A percentile compares a stretch with the other conserved stretches of the same genome.
Evolutionary conservation across 2,888 invertebrate species (phyloP).

Genomic region (Eudemis profundana): DNA sequence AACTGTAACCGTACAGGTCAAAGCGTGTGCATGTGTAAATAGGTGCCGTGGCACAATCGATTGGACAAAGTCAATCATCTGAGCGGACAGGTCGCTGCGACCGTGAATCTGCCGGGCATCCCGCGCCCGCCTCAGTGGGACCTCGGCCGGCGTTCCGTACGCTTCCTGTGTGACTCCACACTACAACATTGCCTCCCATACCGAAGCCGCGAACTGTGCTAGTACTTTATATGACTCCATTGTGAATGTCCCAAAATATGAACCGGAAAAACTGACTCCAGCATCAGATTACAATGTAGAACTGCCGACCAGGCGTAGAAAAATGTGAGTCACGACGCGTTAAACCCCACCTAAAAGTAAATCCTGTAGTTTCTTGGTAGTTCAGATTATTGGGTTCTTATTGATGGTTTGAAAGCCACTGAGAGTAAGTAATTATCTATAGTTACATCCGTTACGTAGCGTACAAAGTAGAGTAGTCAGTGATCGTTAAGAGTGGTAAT

Average conservation of each 20-base stretch:
- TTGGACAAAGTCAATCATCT: constrained; percentile 81
- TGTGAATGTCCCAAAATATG: constrained; percentile 54
- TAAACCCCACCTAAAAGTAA: neutral
- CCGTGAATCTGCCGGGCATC: constrained; percentile 76
- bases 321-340: constrained; percentile 74
- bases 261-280: constrained; percentile 57
- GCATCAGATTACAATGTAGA: constrained; percentile 77
- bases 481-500: neutral
- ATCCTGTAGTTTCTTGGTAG: constrained; percentile 14
- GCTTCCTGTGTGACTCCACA: constrained; percentile 62
- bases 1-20: constrained; percentile 45
- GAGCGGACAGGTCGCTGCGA: constrained; percentile 76
- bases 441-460: neutral
- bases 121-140: constrained; percentile 68
- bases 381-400: constrained; percentile 4
- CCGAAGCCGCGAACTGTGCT: constrained; percentile 30
- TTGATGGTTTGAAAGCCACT: constrained; percentile 1
- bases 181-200: constrained; percentile 41
- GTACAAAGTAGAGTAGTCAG: neutral
- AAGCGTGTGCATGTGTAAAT: constrained; percentile 68
- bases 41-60: constrained; percentile 74
- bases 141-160: constrained; percentile 71
- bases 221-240: constrained; percentile 51
- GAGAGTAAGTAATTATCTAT: neutral
- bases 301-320: constrained; percentile 74